Evolutionary conservation across 2,113 vertebrate species (phyloP), one percentile per base, ranked within the genome.

Genomic region (Corythoichthys intestinalis): DNA sequence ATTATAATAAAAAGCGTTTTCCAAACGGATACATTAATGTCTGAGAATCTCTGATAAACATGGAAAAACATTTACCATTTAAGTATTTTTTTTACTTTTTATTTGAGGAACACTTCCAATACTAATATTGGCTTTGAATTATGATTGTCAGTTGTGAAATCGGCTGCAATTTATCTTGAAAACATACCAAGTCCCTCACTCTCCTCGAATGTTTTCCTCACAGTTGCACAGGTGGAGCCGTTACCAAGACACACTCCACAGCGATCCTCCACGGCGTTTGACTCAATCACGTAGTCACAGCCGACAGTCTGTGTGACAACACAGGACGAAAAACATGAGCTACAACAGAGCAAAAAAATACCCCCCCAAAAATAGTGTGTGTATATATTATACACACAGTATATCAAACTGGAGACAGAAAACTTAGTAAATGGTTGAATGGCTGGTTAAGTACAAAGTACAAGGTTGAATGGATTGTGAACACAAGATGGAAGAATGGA

Each of bases 221-320:
- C 87, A 0, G 97, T 98, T 66, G 93, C 91, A 56, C 97, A 99
- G 72, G 95, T 95, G 28, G 97, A 96, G 48, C 94, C 94, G 0
- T 98, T 94, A 3, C 96, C 96, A 0, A 86, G 91, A 74, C 97
- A 98, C 0, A 99, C 93, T 0, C 97, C 97, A 0, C 97, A 99
- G 35, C 92, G 95, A 77, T 99, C 97, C 88, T 97, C 95, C 0
- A 90, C 57, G 0, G 95, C 94, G 0, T 81, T 86, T 0, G 97
- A 98, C 73, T 95, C 94, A 0, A 99, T 97, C 86, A 94, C 90
- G 0, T 93, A 95, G 91, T 99, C 97, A 0, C 97, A 98, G 86
- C 97, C 97, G 49, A 99, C 83, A 0, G 88, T 95, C 97, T 99
- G 93, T 47, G 9, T 4, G 58, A 57, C 2, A 28, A n/a, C 2